These are phyloP conservation scores for Lethenteron camtschaticum DNA, from an alignment of 2,113 vertebrate species.

Conservation along the genomic window DNA sequence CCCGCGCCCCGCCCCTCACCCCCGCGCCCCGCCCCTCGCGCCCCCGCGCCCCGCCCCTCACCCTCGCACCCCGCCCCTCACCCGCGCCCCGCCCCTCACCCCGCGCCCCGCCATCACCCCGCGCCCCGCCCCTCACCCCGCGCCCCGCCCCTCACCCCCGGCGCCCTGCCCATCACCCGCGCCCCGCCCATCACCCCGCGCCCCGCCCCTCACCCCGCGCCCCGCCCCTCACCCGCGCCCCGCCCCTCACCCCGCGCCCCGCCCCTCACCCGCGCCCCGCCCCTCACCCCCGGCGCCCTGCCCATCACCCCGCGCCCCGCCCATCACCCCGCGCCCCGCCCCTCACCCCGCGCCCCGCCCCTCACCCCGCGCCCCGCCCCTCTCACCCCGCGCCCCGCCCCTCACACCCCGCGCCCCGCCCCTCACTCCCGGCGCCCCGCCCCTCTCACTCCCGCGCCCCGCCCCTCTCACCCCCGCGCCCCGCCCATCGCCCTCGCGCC, in stretches of 20 bases:
- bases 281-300: neutral
- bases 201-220: no score
- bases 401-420: no score
- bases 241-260: neutral
- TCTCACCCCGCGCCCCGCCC: no score
- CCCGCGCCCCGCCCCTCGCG: conserved; percentile 13
- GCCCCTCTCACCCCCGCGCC: no score
- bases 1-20: conserved; percentile 6
- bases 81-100: conserved; percentile 6
- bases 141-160: neutral
- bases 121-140: neutral
- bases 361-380: no score
- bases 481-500: no score
- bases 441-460: no score
- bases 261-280: neutral
- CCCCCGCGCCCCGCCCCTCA: conserved; percentile 10
- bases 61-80: conserved; percentile 10
- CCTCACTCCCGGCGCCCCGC: no score
- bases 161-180: no score
- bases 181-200: no score
- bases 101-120: conserved; percentile 1
- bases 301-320: neutral
- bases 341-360: no score
- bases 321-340: conserved; percentile 5
- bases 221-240: no score